These are phyloP conservation scores for Mastigias papua DNA, from an alignment of 30 jellyfish, hydroid and myxozoan species.

Conservation along the genomic window DNA sequence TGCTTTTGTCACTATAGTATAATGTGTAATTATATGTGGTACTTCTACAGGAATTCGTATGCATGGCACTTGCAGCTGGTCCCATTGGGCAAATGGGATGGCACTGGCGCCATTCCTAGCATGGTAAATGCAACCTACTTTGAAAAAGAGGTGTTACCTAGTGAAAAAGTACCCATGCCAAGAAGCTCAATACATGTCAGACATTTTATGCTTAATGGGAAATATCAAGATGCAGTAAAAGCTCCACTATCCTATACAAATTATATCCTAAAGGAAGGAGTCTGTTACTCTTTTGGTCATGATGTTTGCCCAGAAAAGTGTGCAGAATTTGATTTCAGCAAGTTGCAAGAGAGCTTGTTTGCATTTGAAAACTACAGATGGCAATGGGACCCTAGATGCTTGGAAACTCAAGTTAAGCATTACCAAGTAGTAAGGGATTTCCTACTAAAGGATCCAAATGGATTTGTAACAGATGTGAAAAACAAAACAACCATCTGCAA, in stretches of 20 bases:
- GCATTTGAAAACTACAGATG: constrained; percentile 41
- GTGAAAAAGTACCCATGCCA: constrained; percentile 39
- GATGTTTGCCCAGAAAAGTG: constrained; percentile 43
- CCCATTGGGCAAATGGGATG: neutral
- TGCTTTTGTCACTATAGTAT: too few species aligned
- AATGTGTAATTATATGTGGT: too few species aligned
- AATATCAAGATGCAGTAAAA: neutral
- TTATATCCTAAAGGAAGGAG: neutral
- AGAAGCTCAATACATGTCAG: constrained; percentile 42
- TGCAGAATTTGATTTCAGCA: constrained; percentile 13
- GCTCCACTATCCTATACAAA: neutral
- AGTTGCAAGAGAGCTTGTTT: constrained; percentile 23
- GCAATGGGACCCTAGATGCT: constrained; percentile 61
- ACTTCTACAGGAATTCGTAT: too few species aligned
- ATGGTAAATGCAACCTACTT: constrained; percentile 32
- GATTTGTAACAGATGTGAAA: neutral
- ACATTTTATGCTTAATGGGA: constrained; percentile 11
- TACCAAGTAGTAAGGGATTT: neutral
- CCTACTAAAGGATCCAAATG: neutral
- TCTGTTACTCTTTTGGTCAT: constrained; percentile 7
- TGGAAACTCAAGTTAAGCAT: constrained; percentile 7
- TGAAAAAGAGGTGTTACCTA: neutral
- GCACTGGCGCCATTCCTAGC: constrained; percentile 20
- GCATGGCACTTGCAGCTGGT: neutral
- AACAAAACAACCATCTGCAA: neutral